Evolutionary conservation across 64 coral and sea anemone genomes (phyloP), one percentile per base, ranked within the genome.

Genomic region (Cladopsammia gracilis): DNA sequence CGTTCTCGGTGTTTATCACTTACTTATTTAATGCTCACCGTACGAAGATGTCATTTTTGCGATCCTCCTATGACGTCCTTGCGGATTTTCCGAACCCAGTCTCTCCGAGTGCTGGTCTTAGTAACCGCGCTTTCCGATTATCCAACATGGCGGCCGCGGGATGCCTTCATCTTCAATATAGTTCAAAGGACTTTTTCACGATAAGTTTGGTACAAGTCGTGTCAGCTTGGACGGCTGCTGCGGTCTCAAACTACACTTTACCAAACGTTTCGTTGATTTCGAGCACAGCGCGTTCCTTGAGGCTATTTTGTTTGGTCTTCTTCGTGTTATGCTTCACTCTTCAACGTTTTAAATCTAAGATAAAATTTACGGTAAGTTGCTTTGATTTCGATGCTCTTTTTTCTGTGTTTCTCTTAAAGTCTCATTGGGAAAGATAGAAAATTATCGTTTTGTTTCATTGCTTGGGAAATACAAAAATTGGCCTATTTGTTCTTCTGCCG

Each of bases 191-290:
- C 18, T 67, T 68, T 77, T 57, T 86, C 11, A 87, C 81, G 18
- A 75, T 86, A 12, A 78, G 83, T 68, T 75, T 86, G 58, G 34
- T 93, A 14, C 74, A 83, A 67, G 57, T 87, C 51, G 52, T 47
- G 16, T 22, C 73, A 53, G 45, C 84, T 54, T 86, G 81, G 44
- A 87, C 71, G 44, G 48, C 84, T 25, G 83, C 87, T 57, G 91
- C 91, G 16, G 59, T 93, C 73, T 83, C 91, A 61, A 93, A 93
- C 19, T 93, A 87, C 65, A 53, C 84, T 45, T 45, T 78, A 53
- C 16, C 57, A 14, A 9, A 22, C 4, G 71, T 86, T 13, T 86
- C 91, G 62, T 86, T 86, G 11, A 34, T 93, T 9, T 68, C 91
- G 5, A 64, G 51, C 51, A 47, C 91, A 18, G 82, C 50, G 19